A percentile compares a stretch with the other conserved stretches of the same genome.
Evolutionary conservation across 2,888 invertebrate species (phyloP).

Genomic region (Adineta ricciae): DNA sequence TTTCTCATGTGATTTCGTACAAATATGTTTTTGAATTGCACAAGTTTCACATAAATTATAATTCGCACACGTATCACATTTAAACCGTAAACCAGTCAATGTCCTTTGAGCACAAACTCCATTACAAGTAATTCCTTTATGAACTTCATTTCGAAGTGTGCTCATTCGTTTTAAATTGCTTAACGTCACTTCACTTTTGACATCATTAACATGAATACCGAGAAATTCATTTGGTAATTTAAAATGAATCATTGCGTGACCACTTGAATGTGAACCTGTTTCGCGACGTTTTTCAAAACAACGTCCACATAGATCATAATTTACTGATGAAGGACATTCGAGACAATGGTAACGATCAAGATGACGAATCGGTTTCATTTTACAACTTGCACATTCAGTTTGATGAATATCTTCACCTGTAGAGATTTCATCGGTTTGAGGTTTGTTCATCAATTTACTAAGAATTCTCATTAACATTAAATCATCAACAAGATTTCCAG

Average conservation of each 20-base stretch:
- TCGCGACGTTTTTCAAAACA: background rate
- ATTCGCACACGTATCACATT: constrained; percentile 6
- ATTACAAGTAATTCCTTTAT: background rate
- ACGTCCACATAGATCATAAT: constrained; percentile 13
- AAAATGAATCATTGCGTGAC: constrained; percentile 2
- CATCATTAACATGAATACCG: background rate
- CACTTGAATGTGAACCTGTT: background rate
- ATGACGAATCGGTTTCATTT: background rate
- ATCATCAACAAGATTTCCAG: background rate
- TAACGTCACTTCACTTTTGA: background rate
- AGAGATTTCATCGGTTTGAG: background rate
- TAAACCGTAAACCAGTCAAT: background rate
- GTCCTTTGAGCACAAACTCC: background rate
- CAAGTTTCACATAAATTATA: constrained; percentile 3
- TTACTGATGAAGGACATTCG: background rate
- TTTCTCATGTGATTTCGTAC: background rate
- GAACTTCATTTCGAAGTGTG: background rate
- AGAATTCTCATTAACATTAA: background rate
- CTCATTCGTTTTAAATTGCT: background rate
- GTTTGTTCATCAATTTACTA: background rate
- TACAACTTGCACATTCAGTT: background rate
- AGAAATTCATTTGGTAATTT: background rate
- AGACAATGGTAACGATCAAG: background rate
- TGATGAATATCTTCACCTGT: background rate
- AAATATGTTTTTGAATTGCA: background rate